Evolutionary conservation across 1,140 invertebrate genomes (phyloP).

Genomic region (Dreissena rostriformis): DNA sequence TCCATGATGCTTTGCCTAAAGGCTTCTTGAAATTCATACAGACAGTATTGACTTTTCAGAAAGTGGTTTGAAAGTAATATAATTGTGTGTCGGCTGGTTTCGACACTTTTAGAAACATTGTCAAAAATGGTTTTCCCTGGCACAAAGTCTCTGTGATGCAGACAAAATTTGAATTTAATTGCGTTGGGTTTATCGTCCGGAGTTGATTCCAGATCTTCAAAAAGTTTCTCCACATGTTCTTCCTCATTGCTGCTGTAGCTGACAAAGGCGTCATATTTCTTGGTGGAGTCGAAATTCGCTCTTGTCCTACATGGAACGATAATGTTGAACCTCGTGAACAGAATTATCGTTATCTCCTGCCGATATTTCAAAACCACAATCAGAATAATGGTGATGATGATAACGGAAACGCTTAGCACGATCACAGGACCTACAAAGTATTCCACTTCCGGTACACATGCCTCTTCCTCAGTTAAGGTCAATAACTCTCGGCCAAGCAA

Average conservation of each 20-base stretch:
- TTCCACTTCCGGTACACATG: constrained; percentile 33
- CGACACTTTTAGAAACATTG: constrained; percentile 95
- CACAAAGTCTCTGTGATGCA: constrained; percentile 75
- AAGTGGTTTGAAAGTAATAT: constrained; percentile 97
- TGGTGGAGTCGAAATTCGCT: constrained; percentile 53
- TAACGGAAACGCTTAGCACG: constrained; percentile 53
- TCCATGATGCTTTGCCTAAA: constrained; percentile 76
- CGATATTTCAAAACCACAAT: constrained; percentile 62
- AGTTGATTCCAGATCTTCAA: constrained; percentile 60
- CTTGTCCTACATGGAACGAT: constrained; percentile 68
- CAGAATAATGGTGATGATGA: constrained; percentile 57
- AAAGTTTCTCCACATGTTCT: constrained; percentile 61
- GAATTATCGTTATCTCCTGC: constrained; percentile 70
- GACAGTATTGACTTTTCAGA: constrained; percentile 84
- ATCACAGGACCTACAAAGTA: constrained; percentile 57
- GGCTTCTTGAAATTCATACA: constrained; percentile 89
- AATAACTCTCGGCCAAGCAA: constrained; percentile 50
- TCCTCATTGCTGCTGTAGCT: constrained; percentile 65
- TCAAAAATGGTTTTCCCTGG: constrained; percentile 86
- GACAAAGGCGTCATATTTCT: constrained; percentile 71
- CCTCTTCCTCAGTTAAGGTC: constrained; percentile 39
- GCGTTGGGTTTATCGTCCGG: constrained; percentile 1
- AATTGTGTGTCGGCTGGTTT: constrained; percentile 93
- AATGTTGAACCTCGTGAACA: constrained; percentile 73
- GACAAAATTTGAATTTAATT: constrained; percentile 68